Evolutionary conservation across 2,888 invertebrate genomes (phyloP).

Genomic region (Microctonus brassicae): DNA sequence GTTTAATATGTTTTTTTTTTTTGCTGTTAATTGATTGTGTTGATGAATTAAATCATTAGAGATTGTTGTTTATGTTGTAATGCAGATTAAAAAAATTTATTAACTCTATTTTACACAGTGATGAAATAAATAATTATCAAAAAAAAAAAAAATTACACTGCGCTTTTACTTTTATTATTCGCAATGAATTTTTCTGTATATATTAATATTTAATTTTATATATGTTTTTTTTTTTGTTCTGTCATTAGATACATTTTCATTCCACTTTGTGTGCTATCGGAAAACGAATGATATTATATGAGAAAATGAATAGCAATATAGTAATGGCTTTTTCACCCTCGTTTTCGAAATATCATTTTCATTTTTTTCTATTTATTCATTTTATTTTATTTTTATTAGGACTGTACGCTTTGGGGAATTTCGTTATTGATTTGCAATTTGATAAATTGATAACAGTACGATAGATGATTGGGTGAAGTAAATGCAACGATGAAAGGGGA

Average conservation of each 20-base stretch:
- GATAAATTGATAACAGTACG: slow-evolving; percentile 64
- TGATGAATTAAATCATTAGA: no score
- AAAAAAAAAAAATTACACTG: no score
- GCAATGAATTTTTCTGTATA: no score
- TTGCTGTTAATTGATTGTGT: no score
- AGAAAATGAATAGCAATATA: slow-evolving; percentile 3
- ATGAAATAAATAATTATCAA: no score
- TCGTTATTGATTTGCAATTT: slow-evolving; percentile 64
- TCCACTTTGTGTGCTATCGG: slow-evolving; percentile 11
- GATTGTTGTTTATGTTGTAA: no score
- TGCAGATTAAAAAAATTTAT: no score
- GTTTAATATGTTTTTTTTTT: no score
- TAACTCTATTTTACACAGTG: no score
- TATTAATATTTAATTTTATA: neutral
- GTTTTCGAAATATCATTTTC: neutral
- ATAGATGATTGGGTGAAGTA: slow-evolving; percentile 48
- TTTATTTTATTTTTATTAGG: neutral
- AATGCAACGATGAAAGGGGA: slow-evolving; percentile 8
- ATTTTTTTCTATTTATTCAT: neutral
- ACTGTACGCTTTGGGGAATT: slow-evolving; percentile 36
- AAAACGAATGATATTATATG: slow-evolving; percentile 1
- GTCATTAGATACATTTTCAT: slow-evolving; percentile 5
- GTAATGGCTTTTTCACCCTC: neutral
- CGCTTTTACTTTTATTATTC: no score
- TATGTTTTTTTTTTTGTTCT: neutral